Base-by-base conservation (phyloP, 37 sponge, comb jelly and placozoan genomes). In the Spongia lamella region DNA sequence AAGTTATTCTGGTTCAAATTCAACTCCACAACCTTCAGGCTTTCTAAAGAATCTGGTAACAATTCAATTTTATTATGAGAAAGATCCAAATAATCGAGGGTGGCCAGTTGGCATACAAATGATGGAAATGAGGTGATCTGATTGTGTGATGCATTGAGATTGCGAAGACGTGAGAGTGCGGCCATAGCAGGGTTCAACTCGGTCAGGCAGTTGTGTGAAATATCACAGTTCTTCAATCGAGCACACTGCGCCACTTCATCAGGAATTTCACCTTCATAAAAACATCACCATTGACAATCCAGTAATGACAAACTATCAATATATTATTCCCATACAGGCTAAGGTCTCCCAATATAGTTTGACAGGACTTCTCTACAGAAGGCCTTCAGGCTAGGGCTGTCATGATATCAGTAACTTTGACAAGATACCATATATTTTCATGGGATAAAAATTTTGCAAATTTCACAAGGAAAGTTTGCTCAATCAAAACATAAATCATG, bases 1-100 rank as follows among this genome's bases (percentile, higher is more conserved):
- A 94, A 24, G 14, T 66, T 75, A 54, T 94, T 94, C 17, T 56
- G 15, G 52, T 87, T 90, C 51, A 94, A 27, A 53, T 86, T 90
- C 29, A 94, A 39, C 60, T 94, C 94, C 31, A 94, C 84, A 0
- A 56, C 88, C 3, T 32, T 68, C 21, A 94, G 53, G 0, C 38
- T 38, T 1, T 79, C 77, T 14, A 94, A 30, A 0, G 60, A 66
- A 5, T 68, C 62, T 0, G 94, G 94, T 0, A 94, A 39, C 11
- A 49, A 36, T 22, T 54, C 22, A 32, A 94, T 77, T 0, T 27
- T 6, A 73, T 94, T 94, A 29, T 21, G 14, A 7, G 92, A 78
- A 6, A 94, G 27, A 56, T 94, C 73, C 24, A 87, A 62, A 50
- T 73, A 80, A 30, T 90, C 81, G 7, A 94, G 61, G 16, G 79